Evolutionary conservation across 2,888 invertebrate species (phyloP).

Genomic region (Volucella inanis): DNA sequence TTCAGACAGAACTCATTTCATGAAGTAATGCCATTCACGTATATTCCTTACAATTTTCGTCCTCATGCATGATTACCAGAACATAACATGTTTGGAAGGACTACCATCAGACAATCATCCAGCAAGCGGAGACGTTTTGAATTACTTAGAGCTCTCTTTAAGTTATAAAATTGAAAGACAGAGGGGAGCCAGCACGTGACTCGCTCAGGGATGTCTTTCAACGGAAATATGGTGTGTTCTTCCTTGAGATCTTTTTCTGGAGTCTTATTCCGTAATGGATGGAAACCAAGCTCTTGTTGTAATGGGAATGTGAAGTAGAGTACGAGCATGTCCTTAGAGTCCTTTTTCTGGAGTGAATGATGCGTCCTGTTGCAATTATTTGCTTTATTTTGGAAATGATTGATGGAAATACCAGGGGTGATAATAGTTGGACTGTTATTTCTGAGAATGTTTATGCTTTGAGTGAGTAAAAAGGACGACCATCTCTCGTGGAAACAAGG

Average conservation of each 20-base stretch:
- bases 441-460: neutral
- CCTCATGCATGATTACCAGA: neutral
- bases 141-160: neutral
- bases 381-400: neutral
- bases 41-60: conserved; percentile 3
- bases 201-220: neutral
- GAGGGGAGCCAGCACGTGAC: neutral
- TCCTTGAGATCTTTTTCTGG: neutral
- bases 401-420: neutral
- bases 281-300: neutral
- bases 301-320: neutral
- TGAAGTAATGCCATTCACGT: neutral
- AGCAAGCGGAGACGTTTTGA: neutral
- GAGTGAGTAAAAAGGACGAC: neutral
- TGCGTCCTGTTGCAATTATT: conserved; percentile 20
- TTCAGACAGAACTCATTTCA: neutral
- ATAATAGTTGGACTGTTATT: neutral
- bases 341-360: neutral
- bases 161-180: neutral
- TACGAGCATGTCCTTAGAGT: neutral
- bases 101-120: neutral
- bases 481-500: conserved; percentile 1
- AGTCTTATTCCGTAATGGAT: neutral
- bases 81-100: neutral
- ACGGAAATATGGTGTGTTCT: neutral